Evolutionary conservation across 2,113 vertebrate genomes (phyloP), one percentile per base, ranked within the genome.

Genomic region (Thunnus maccoyii): DNA sequence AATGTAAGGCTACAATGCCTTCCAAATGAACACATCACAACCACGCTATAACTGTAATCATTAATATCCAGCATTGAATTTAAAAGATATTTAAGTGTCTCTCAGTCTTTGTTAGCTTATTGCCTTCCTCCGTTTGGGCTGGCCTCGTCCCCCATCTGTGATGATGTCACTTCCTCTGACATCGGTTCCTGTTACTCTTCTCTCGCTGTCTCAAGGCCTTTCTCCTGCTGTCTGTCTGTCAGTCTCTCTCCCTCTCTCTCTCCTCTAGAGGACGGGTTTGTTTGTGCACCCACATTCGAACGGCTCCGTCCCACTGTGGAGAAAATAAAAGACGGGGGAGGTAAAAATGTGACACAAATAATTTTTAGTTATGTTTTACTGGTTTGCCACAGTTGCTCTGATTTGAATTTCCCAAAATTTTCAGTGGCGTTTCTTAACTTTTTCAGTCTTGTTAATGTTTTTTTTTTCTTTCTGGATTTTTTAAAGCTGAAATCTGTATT

Each of bases 271-370:
- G 96, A 70, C 97, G 96, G 1, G 93, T 94, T 85, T 97, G 96
- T 80, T 93, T 91, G 88, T 98, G 96, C 82, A 97, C 96, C 97
- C 97, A 98, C 64, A 97, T 92, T 20, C 95, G 94, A 56, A 98
- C 92, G 5, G 93, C 96, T 52, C 97, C 96, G 1, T 98, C 97
- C 97, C 97, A 98, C 97, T 98, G 65, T 27, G 60, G 78, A 75
- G 17, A 75, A 27, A 76, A 4, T 52, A 10, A 30, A 22, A 71
- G 2, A 62, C 12, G 13, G 4, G 36, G 7, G 32, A 60, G 8
- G 36, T 41, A 10, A 41, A 41, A 7, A 41, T 41, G 36, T 41
- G 36, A 41, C 36, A 63, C 4, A 61, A 30, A 1, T 61, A 32
- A 20, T 2, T 2, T 47, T 25, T 25, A 1, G 15, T 46, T 10